These are phyloP conservation scores for Hiodon alosoides DNA, from an alignment of 2,113 vertebrate genomes.

Conservation along the genomic window DNA sequence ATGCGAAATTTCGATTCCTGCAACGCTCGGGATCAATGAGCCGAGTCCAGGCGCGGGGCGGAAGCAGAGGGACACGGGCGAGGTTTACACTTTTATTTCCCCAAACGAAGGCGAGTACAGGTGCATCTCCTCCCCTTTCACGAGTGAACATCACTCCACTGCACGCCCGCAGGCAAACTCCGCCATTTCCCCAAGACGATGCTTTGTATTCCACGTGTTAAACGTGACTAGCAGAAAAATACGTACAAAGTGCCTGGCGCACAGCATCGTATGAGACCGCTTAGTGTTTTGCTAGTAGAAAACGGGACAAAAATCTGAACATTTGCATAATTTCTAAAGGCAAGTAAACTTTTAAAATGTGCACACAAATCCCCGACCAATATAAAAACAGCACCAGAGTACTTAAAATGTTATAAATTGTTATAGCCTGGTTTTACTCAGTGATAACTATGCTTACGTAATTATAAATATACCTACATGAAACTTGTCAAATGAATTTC, in stretches of 20 bases:
- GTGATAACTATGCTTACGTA: slow-evolving; percentile 45
- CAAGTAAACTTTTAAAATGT: slow-evolving; percentile 46
- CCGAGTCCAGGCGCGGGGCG: no score
- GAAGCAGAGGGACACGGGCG: slow-evolving; percentile 34
- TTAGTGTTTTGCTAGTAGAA: slow-evolving; percentile 2
- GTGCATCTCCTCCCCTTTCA: slow-evolving; percentile 35
- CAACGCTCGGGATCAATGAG: rapidly evolving
- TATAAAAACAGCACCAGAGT: slow-evolving; percentile 53
- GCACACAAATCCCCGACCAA: slow-evolving; percentile 46
- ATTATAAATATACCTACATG: slow-evolving; percentile 29
- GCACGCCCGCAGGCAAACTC: background rate
- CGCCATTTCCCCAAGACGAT: background rate
- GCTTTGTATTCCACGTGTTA: background rate
- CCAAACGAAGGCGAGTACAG: slow-evolving; percentile 50
- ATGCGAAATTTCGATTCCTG: background rate
- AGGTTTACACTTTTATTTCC: slow-evolving; percentile 54
- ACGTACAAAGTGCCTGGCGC: slow-evolving; percentile 3
- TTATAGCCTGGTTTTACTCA: slow-evolving; percentile 36
- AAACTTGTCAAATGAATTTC: slow-evolving; percentile 41
- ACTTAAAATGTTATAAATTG: slow-evolving; percentile 45
- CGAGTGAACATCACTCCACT: background rate
- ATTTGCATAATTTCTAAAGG: slow-evolving; percentile 33
- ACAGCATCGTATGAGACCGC: slow-evolving; percentile 31
- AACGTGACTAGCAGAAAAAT: background rate
- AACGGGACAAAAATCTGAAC: slow-evolving; percentile 52